Evolutionary conservation across 2,888 invertebrate species (phyloP).

Genomic region (Nebria brevicollis): DNA sequence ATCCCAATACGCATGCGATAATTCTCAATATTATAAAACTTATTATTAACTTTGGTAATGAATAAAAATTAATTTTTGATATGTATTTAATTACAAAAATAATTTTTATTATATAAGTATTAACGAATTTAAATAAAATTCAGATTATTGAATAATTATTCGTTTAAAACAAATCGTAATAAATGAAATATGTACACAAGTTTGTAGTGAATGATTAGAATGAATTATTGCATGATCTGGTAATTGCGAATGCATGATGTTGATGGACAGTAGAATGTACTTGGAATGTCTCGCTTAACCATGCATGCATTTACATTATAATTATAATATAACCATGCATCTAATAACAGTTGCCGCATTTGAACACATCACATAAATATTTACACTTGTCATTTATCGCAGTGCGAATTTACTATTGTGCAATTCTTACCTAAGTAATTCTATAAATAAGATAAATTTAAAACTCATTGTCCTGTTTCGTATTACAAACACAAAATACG

Average conservation of each 20-base stretch:
- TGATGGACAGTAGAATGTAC: constrained; percentile 12
- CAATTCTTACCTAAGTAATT: background rate
- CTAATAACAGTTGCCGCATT: background rate
- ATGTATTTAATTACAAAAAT: no score
- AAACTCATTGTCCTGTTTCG: no score
- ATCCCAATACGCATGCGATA: no score
- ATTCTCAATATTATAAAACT: no score
- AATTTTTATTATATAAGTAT: no score
- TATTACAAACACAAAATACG: no score
- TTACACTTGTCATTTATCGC: background rate
- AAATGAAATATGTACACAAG: background rate
- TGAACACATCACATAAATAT: background rate
- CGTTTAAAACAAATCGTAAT: background rate
- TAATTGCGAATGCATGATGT: constrained; percentile 12
- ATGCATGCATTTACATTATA: constrained; percentile 3
- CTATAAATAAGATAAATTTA: no score
- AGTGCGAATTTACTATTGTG: background rate
- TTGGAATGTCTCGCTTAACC: constrained; percentile 9
- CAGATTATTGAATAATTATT: background rate
- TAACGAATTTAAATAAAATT: no score
- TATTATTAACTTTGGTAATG: no score
- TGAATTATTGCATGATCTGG: constrained; percentile 15
- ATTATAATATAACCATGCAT: constrained; percentile 10
- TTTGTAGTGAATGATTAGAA: background rate
- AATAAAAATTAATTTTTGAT: no score